Conservation (phyloP, 2,113 vertebrate genomes). For the Saguinus imperator region DNA sequence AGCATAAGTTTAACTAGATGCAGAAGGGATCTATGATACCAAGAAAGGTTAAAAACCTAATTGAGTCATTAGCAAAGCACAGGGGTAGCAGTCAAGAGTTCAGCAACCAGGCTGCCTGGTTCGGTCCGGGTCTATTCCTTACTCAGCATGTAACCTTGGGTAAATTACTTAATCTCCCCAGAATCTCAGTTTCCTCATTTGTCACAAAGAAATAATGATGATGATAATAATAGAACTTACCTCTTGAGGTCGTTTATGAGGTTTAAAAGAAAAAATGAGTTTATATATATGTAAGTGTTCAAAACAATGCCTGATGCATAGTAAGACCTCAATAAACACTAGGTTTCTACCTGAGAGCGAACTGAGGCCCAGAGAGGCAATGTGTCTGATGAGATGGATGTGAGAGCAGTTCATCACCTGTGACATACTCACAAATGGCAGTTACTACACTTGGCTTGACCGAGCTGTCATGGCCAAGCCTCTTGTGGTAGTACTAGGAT, state of each 20-base stretch:
- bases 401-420: background rate
- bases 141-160: background rate
- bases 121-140: background rate
- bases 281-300: background rate
- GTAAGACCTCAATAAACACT: background rate
- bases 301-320: background rate
- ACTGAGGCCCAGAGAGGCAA: background rate
- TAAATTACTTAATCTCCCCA: background rate
- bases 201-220: background rate
- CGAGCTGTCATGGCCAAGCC: background rate
- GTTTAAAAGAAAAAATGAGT: background rate
- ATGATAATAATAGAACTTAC: background rate
- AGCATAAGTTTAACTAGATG: background rate
- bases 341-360: background rate
- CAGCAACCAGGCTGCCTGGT: background rate
- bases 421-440: background rate
- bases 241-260: background rate
- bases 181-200: background rate
- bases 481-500: background rate
- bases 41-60: background rate
- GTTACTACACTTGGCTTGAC: background rate
- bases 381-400: background rate
- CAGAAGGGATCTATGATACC: background rate
- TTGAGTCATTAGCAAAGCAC: background rate
- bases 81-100: background rate